These are phyloP conservation scores for Euura saliciscinereae DNA, from an alignment of 1,140 invertebrate species.

Conservation along the genomic window DNA sequence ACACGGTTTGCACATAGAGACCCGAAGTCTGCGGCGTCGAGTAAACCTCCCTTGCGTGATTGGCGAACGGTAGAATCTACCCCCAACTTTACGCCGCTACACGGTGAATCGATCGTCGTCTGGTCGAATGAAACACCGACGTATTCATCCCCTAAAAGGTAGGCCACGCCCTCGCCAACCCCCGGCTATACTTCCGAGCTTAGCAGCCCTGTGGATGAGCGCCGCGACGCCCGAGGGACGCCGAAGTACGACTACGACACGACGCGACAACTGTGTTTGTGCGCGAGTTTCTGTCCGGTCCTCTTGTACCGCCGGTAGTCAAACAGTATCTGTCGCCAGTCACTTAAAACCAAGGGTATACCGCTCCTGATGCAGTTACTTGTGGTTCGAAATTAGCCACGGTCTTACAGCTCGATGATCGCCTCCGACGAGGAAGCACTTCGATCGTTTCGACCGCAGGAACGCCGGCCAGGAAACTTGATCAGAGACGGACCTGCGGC, in stretches of 20 bases:
- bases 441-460: neutral
- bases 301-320: neutral
- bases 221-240: too few relatives aligned
- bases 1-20: constrained; percentile 26
- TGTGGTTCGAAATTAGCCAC: neutral
- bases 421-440: neutral
- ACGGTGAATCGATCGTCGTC: constrained; percentile 48
- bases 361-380: neutral
- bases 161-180: constrained; percentile 41
- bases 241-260: too few relatives aligned
- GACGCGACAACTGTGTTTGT: too few relatives aligned
- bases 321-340: constrained; percentile 3
- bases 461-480: neutral
- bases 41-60: constrained; percentile 35
- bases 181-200: constrained; percentile 36
- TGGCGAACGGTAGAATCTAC: constrained; percentile 42
- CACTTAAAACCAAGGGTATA: neutral
- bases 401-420: neutral
- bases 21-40: neutral
- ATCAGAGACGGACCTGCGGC: constrained; percentile 8
- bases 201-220: constrained; percentile 26
- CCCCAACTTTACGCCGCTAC: constrained; percentile 36
- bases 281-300: neutral
- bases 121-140: constrained; percentile 46
- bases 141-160: constrained; percentile 35